These are phyloP conservation scores for Phataginus tetradactyla DNA, from an alignment of 2,797 vertebrate species.

Conservation along the genomic window DNA sequence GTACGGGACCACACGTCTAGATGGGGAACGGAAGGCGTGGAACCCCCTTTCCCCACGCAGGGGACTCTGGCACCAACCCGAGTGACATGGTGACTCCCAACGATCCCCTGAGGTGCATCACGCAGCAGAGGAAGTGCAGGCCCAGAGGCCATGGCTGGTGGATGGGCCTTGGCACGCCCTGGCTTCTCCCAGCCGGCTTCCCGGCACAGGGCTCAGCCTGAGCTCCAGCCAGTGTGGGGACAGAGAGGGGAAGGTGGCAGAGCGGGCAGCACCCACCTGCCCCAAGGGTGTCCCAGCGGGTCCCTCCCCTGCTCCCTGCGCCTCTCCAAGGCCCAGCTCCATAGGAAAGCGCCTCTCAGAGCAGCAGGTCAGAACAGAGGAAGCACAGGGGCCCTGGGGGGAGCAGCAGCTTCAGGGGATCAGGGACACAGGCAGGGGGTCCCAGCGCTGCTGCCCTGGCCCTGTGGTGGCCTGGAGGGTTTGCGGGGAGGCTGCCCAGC, in stretches of 20 bases:
- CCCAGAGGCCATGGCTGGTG: too few relatives aligned
- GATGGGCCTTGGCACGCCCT: too few relatives aligned
- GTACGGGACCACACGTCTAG: background rate
- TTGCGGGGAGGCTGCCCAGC: background rate
- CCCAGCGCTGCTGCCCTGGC: too few relatives aligned
- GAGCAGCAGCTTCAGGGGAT: background rate
- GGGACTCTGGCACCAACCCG: background rate
- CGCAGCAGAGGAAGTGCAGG: too few relatives aligned
- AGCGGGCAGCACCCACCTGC: too few relatives aligned
- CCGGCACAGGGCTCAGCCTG: too few relatives aligned
- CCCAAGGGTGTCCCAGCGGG: too few relatives aligned
- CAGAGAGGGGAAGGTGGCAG: background rate
- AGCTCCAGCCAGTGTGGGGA: background rate
- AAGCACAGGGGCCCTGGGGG: accelerated
- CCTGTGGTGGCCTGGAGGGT: accelerated
- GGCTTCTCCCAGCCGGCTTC: too few relatives aligned
- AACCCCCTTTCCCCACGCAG: too few relatives aligned
- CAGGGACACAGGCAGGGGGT: background rate
- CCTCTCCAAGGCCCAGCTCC: background rate
- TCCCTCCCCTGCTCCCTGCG: too few relatives aligned
- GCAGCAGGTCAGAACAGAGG: background rate
- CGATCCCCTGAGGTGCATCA: too few relatives aligned
- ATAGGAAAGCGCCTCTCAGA: background rate
- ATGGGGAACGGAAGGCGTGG: background rate
- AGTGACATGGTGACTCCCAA: background rate